A percentile compares a stretch with the other conserved stretches of the same genome.
These are phyloP conservation scores for Balaenoptera acutorostrata DNA, from an alignment of 2,113 vertebrate genomes.

Conservation along the genomic window DNA sequence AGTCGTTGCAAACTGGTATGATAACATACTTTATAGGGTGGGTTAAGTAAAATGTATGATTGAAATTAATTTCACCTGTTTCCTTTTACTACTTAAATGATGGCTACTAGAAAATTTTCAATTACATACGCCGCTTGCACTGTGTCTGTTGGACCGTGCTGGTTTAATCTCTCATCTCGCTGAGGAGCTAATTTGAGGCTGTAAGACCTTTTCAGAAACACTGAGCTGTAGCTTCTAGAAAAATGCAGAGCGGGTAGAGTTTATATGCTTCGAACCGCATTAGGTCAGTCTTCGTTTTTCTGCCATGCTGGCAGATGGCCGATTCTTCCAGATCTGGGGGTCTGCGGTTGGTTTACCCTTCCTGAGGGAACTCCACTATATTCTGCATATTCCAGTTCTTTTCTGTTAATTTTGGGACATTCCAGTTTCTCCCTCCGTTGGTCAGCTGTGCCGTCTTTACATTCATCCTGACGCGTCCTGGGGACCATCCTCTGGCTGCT, in stretches of 20 bases:
- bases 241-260: background rate
- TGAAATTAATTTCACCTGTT: background rate
- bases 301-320: rapidly evolving
- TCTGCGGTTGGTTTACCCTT: background rate
- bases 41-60: background rate
- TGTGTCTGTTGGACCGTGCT: rapidly evolving
- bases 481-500: background rate
- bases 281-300: rapidly evolving
- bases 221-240: background rate
- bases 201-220: background rate
- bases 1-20: background rate
- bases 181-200: background rate
- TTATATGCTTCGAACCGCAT: rapidly evolving
- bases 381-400: background rate
- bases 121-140: rapidly evolving
- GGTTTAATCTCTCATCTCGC: background rate
- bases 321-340: background rate
- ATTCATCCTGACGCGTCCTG: rapidly evolving
- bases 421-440: background rate
- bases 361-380: background rate
- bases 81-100: background rate
- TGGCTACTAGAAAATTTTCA: background rate
- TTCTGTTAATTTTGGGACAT: background rate
- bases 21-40: background rate
- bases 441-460: background rate